phyloP scores from a whole-genome alignment of 2,888 invertebrate genomes.

The Galeopsomyia nigrocyanea region DNA sequence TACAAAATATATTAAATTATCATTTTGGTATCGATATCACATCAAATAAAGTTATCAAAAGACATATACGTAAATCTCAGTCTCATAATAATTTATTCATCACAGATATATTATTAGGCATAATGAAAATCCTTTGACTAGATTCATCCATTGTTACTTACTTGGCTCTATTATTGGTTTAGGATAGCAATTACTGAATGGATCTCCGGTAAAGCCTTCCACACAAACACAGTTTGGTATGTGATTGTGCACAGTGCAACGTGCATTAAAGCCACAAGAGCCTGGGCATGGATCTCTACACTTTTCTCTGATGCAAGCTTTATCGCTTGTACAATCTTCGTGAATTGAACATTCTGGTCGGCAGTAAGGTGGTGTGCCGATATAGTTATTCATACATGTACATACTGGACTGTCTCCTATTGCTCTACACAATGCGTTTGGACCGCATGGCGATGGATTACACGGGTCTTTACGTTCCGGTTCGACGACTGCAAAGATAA shows the following conservation, averaged over 20 bases:
- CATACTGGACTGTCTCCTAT: slow-evolving; percentile 70
- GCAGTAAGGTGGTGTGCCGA: slow-evolving; percentile 74
- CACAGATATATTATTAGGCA: neutral
- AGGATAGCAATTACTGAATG: slow-evolving; percentile 69
- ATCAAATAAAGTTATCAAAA: slow-evolving; percentile 58
- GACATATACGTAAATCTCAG: no score
- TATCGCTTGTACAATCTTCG: slow-evolving; percentile 81
- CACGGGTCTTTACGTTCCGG: slow-evolving; percentile 58
- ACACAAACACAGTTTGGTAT: slow-evolving; percentile 79
- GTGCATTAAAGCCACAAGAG: slow-evolving; percentile 75
- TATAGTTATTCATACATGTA: slow-evolving; percentile 62
- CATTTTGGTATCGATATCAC: no score
- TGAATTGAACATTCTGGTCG: slow-evolving; percentile 85
- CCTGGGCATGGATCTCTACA: slow-evolving; percentile 85
- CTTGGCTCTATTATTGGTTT: slow-evolving; percentile 75
- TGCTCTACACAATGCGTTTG: slow-evolving; percentile 84
- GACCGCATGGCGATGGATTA: slow-evolving; percentile 75
- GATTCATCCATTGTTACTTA: slow-evolving; percentile 57
- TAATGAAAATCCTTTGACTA: neutral
- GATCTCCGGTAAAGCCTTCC: slow-evolving; percentile 75
- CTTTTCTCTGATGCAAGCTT: slow-evolving; percentile 82
- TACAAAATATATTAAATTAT: no score
- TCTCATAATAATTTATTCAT: no score
- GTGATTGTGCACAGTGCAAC: slow-evolving; percentile 78
- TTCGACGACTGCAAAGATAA: slow-evolving; percentile 55